Percentiles rank a stretch among this genome's conserved stretches.
Evolutionary conservation across 2,113 vertebrate species (phyloP).

Genomic region (Brachyhypopomus gauderio): DNA sequence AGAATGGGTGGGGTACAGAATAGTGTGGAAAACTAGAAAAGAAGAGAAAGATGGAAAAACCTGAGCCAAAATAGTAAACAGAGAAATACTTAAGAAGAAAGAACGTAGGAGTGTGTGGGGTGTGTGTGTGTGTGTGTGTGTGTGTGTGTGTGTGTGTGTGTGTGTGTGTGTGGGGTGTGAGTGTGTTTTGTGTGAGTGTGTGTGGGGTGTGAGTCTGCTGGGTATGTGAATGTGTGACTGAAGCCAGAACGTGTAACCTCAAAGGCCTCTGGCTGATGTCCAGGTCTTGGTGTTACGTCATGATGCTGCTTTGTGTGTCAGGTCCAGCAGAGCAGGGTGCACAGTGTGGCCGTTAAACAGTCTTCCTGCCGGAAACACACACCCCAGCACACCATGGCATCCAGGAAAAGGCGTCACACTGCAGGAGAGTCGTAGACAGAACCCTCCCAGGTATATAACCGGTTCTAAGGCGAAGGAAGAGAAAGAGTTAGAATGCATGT

Average conservation of each 20-base stretch:
- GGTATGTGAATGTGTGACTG: background rate
- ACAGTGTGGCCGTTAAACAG: background rate
- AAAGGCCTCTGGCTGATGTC: slow-evolving; percentile 49
- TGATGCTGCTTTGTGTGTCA: slow-evolving; percentile 3
- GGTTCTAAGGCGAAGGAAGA: background rate
- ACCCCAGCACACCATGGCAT: too few species aligned
- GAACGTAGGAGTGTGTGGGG: background rate
- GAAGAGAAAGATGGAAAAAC: background rate
- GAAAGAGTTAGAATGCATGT: background rate
- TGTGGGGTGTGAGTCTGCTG: too few species aligned
- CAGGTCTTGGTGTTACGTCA: slow-evolving; percentile 36
- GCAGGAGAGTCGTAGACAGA: background rate
- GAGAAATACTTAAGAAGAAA: background rate
- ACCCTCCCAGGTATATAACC: too few species aligned
- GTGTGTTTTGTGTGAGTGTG: background rate
- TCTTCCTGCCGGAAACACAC: background rate
- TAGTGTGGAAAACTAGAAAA: background rate
- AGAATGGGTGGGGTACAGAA: background rate
- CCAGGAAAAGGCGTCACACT: background rate
- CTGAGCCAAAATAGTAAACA: background rate
- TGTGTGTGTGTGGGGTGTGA: background rate
- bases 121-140: background rate
- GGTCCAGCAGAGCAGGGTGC: slow-evolving; percentile 4
- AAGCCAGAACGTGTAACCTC: slow-evolving; percentile 46
- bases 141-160: background rate